Evolutionary conservation across 1,140 invertebrate genomes (phyloP).

Genomic region (Saccostrea echinata): DNA sequence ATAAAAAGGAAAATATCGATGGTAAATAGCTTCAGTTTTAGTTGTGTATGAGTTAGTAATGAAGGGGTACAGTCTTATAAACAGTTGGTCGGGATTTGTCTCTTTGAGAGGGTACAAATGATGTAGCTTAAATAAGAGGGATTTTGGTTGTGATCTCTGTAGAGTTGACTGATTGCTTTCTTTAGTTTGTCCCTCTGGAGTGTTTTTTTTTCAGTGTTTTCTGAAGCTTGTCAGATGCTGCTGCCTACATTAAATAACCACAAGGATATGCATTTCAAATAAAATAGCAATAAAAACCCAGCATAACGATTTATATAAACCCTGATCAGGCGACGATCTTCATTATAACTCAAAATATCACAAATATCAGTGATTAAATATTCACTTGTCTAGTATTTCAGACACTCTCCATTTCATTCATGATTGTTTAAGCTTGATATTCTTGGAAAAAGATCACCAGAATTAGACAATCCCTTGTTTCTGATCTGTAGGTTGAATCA

Average conservation of each 20-base stretch:
- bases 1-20: conserved; percentile 61
- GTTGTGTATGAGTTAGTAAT: too few species aligned
- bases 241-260: too few species aligned
- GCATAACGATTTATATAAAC: background rate
- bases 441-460: background rate
- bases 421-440: background rate
- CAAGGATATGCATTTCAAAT: too few species aligned
- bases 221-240: too few species aligned
- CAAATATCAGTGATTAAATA: background rate
- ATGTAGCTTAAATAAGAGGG: too few species aligned
- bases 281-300: background rate
- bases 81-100: background rate
- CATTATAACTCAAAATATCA: background rate
- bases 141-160: too few species aligned
- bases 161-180: too few species aligned
- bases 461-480: background rate
- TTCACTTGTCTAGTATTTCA: background rate
- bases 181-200: too few species aligned
- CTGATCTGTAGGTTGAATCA: background rate
- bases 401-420: background rate
- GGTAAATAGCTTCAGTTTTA: background rate
- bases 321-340: background rate
- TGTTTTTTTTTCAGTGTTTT: too few species aligned
- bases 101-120: too few species aligned
- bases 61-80: background rate